Base-by-base conservation (phyloP, 2,797 vertebrate genomes). In the Tapera naevia region DNA sequence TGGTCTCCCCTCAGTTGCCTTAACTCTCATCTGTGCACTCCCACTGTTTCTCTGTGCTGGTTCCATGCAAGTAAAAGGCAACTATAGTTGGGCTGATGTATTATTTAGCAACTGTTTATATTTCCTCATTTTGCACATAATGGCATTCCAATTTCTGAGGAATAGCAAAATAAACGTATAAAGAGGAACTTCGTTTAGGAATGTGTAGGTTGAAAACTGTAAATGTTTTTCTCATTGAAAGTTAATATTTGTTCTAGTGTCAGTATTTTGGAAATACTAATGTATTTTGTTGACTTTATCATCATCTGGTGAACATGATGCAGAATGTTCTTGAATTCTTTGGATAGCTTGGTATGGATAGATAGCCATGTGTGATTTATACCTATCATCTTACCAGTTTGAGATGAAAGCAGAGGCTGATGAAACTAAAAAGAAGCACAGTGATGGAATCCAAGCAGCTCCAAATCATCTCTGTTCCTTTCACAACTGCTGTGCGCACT, bases 231-330 rank as follows among this genome's bases (percentile, higher is more conserved):
- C 53, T 51, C 33, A 5, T 22, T 57, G 30, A 56, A 95, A 71
- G 61, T 76, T 94, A 81, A 18, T 94, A 64, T 91, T 93, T 95
- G 86, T 94, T 85, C 67, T 82, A 54, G 54, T 50, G 33, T 65
- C 69, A 80, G n/a, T 91, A 60, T 94, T 95, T 95, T 92, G 90
- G 84, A 95, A 95, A 95, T 93, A 87, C 67, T 54, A 53, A 81
- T 81, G 19, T 90, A 12, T 80, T 85, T 85, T 85, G 84, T 96
- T 93, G 92, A 80, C 54, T 60, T 91, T 73, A n/a, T 93, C 28
- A 8, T 84, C 66, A 56, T 87, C 71, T 93, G 64, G 75, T 48
- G 81, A 89, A 66, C 56, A n/a, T 37, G 81, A 87, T 70, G 75
- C 48, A 67, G 56, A 82, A 57, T 53, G 50, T 71, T 89, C 81